Base-by-base conservation (phyloP, 2,888 invertebrate species). In the Gymnocheta viridis region DNA sequence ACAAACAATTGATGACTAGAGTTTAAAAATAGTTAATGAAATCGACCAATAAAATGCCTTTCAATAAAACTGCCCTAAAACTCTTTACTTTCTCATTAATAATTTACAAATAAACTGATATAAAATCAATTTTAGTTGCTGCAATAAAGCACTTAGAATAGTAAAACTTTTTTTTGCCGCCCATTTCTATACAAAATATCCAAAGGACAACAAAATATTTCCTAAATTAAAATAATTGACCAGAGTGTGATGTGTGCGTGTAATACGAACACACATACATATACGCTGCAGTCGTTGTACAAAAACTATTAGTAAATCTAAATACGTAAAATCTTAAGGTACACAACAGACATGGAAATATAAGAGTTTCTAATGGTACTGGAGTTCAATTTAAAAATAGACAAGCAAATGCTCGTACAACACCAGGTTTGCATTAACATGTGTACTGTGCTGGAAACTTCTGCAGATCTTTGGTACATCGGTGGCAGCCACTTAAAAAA, bases 201-300 rank as follows among this genome's bases (percentile, higher is more conserved):
- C 4, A 19, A 49, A 24, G 27, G 27, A 54, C 35, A 32, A 35
- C 29, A 27, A 51, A 47, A 24, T 17, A 49, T n/a, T 19, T 60
- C 17, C 72, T 6, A 66, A 66, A 80, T 72, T 72, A 67, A 72
- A 80, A 41, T 80, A 80, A 80, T 80, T 73, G 79, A 22, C 54
- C 41, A 62, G n/a, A 32, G 7, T 49, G 4, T 17, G 24, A 56
- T 19, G 29, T 27, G 7, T 29, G 32, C 1, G 6, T 22, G 19
- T 14, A 58, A 9, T 56, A 17, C 5, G 17, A 17, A 54, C 6
- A 12, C 24, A 22, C 10, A 51, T 12, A 9, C 27, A 14, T 54
- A n/a, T 27, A 17, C 1, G 9, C 24, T 41, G n/a, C n/a, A 1
- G 2, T 3, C 12, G 12, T 32, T 32, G 0, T 10, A 9, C 29